Base-by-base conservation (phyloP, 2,113 vertebrate genomes). In the Sander vitreus region DNA sequence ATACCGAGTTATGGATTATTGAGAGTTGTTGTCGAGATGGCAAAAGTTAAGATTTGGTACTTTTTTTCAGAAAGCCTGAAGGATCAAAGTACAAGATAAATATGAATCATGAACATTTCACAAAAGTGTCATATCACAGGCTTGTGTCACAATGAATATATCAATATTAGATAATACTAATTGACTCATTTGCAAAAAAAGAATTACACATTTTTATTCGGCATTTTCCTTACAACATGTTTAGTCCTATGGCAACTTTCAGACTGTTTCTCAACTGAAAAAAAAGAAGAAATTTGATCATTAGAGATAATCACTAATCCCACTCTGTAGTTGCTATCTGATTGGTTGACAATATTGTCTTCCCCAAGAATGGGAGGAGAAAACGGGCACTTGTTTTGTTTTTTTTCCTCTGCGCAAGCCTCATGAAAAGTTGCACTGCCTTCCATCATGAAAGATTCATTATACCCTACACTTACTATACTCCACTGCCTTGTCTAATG, bases 1-100 rank as follows among this genome's bases (percentile, higher is more conserved):
- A 81, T 36, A 21, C 11, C 11, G 53, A 45, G 27, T 36, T 30
- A 51, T 72, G 23, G 43, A 65, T 67, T 47, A 57, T 54, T n/a
- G 13, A 53, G 11, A 21, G 39, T 16, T 16, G 23, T 33, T 62
- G 33, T 50, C 18, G 1, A 3, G 10, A 73, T 73, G 18, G 4
- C 5, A 23, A 64, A 69, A 33, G 27, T 21, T 27, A 25, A 21
- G 19, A 65, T 59, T 58, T 45, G 23, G 12, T 53, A 8, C 6
- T 30, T 43, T 63, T 69, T 13, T 21, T 53, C 14, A 51, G 21
- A 51, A 48, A 62, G 36, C 7, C 4, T 36, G 4, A 39, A 60
- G 45, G 11, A 67, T 4, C 23, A 53, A 6, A 50, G 66, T 45
- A 15, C 19, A 51, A 23, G 23, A 48, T 63, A 16, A 48, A 27